Evolutionary conservation across 2,888 invertebrate species (phyloP).

Genomic region (Drosophila emarginata): DNA sequence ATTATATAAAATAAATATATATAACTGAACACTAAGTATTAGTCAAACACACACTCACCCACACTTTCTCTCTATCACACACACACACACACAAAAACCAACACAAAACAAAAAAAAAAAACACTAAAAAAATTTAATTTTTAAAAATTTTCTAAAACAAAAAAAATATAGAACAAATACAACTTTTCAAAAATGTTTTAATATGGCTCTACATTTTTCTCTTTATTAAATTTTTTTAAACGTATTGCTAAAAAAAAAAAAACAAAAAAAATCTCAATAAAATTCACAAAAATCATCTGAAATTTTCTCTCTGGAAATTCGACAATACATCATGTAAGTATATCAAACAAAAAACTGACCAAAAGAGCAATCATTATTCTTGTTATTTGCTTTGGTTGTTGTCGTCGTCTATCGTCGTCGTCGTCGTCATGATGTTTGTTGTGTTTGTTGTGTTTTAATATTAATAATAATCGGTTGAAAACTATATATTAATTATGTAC

Average conservation of each 20-base stretch:
- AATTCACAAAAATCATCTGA: conserved; percentile 43
- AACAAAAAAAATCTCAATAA: conserved; percentile 63
- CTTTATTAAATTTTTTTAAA: conserved; percentile 73
- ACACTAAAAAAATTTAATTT: conserved; percentile 56
- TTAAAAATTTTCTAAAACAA: conserved; percentile 62
- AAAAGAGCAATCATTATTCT: conserved; percentile 56
- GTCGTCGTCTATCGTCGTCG: conserved; percentile 71
- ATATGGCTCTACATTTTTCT: conserved; percentile 75
- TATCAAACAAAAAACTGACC: conserved; percentile 44
- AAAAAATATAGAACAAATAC: conserved; percentile 61
- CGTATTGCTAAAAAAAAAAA: conserved; percentile 74
- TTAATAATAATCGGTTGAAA: conserved; percentile 5
- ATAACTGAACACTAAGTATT: conserved; percentile 53
- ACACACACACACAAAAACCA: conserved; percentile 34
- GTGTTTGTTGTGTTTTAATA: conserved; percentile 59
- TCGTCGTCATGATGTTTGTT: conserved; percentile 66
- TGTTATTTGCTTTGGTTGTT: conserved; percentile 74
- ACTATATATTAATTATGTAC: conserved; percentile 2
- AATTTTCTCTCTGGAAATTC: conserved; percentile 27
- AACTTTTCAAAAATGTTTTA: conserved; percentile 63
- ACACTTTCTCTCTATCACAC: neutral
- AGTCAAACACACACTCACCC: conserved; percentile 26
- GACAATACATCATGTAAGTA: conserved; percentile 62
- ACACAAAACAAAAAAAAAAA: conserved; percentile 45
- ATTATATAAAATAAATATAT: conserved; percentile 23